phyloP scores from a whole-genome alignment of 2,113 vertebrate genomes.

The Myrmecobius fasciatus region DNA sequence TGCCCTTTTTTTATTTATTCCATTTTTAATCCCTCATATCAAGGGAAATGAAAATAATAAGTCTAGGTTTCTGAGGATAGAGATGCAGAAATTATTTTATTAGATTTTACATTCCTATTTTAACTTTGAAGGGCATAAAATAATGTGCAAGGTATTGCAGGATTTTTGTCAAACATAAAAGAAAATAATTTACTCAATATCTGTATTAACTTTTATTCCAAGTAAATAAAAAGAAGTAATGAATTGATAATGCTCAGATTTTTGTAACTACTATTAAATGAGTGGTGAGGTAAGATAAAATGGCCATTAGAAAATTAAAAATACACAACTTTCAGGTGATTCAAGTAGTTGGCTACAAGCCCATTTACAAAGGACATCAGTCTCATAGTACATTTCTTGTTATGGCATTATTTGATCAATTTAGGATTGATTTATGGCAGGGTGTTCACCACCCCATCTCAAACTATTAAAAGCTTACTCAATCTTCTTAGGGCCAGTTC shows the following conservation, averaged over 20 bases:
- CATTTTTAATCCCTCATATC: neutral
- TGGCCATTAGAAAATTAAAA: conserved; percentile 27
- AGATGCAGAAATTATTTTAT: neutral
- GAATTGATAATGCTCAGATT: neutral
- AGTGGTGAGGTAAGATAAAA: conserved; percentile 20
- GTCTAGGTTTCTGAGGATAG: neutral
- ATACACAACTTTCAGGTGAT: neutral
- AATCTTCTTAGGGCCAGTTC: neutral
- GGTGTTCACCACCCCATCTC: neutral
- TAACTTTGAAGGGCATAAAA: neutral
- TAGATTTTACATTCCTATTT: neutral
- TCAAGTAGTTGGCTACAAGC: neutral
- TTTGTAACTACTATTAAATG: conserved; percentile 22
- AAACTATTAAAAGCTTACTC: neutral
- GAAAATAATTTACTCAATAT: neutral
- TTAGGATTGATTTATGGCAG: neutral
- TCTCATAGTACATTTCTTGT: neutral
- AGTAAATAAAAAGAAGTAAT: neutral
- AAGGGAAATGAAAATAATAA: neutral
- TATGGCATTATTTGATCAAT: conserved; percentile 10
- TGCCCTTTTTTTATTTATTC: neutral
- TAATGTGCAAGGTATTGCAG: conserved; percentile 16
- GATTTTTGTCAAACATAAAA: conserved; percentile 12
- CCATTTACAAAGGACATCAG: neutral
- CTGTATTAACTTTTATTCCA: neutral